These are phyloP conservation scores for Drosophila merina DNA, from an alignment of 2,888 invertebrate species.

Conservation along the genomic window DNA sequence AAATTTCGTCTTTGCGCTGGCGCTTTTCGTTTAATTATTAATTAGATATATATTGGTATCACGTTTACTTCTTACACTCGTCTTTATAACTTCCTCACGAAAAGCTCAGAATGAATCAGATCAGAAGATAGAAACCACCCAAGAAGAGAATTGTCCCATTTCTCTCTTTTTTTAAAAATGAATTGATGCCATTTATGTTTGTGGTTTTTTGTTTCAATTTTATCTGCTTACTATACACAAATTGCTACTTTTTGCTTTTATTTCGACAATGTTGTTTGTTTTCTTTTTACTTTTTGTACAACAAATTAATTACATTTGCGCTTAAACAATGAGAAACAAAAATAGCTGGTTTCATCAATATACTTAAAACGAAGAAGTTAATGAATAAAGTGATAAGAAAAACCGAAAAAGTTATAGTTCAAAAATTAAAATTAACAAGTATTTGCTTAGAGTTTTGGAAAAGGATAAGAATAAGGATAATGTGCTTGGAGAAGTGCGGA, in stretches of 20 bases:
- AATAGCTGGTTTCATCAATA: constrained; percentile 15
- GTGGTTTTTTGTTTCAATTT: constrained; percentile 29
- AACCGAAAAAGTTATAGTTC: constrained; percentile 8
- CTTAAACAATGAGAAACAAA: constrained; percentile 49
- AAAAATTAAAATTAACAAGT: neutral
- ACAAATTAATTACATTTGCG: constrained; percentile 52
- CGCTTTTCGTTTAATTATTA: constrained; percentile 19
- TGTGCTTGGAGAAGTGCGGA: constrained; percentile 10
- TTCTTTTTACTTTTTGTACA: constrained; percentile 45
- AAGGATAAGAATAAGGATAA: neutral
- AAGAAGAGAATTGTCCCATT: constrained; percentile 2
- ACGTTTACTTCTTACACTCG: constrained; percentile 60
- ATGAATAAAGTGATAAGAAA: constrained; percentile 1
- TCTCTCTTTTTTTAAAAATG: constrained; percentile 16
- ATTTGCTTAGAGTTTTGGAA: neutral
- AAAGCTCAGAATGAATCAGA: constrained; percentile 13
- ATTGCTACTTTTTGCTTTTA: constrained; percentile 69
- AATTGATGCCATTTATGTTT: constrained; percentile 32
- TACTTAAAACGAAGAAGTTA: constrained; percentile 24
- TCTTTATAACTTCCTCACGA: constrained; percentile 14
- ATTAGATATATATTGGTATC: constrained; percentile 61
- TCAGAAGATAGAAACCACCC: constrained; percentile 35
- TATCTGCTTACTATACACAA: constrained; percentile 71
- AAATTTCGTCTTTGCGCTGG: constrained; percentile 26
- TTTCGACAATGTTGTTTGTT: constrained; percentile 54